Evolutionary conservation across 2,888 invertebrate species (phyloP), one percentile per base, ranked within the genome.

Genomic region (Volucella bombylans): DNA sequence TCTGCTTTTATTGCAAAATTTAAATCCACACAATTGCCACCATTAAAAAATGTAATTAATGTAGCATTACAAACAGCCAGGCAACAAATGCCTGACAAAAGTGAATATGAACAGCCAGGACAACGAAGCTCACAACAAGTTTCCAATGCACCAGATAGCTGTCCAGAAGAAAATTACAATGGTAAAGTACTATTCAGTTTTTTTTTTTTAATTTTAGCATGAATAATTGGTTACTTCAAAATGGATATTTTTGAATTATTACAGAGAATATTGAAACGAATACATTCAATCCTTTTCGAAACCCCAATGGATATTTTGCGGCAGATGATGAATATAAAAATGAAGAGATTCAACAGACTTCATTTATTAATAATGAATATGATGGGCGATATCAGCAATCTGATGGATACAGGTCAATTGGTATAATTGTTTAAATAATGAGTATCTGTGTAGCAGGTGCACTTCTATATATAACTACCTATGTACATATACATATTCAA

Each of bases 61-160:
- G 96, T 96, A 87, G 96, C 96, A 31, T 95, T 96, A 94, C 96
- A 96, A 92, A 95, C 96, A 18, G 94, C 96, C 61, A 94, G 95
- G 88, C 95, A 96, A 90, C 94, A 95, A 89, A 94, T 96, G 89
- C 96, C 97, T 65, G 95, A 95, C 52, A 92, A 93, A 45, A 90
- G 93, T 88, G 92, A 92, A 86, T 92, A 92, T 88, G 91, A 91
- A 69, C 91, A 92, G 68, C 92, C 91, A 82, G 89, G 88, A 31
- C 83, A 74, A 47, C 65, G 77, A 9, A 62, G 68, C 52, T 52
- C 81, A 23, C 80, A 77, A 47, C 61, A 81, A 57, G 72, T 72
- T 52, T 14, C 80, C 18, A 86, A 81, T 23, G 11, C 39, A 77
- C 80, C 74, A 59, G 78, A 49, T 55, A 62, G 57, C 11, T 69